Percentiles rank a stretch among this genome's conserved stretches.
Conservation (phyloP, 2,888 invertebrate species). For the Microplitis deprimator region DNA sequence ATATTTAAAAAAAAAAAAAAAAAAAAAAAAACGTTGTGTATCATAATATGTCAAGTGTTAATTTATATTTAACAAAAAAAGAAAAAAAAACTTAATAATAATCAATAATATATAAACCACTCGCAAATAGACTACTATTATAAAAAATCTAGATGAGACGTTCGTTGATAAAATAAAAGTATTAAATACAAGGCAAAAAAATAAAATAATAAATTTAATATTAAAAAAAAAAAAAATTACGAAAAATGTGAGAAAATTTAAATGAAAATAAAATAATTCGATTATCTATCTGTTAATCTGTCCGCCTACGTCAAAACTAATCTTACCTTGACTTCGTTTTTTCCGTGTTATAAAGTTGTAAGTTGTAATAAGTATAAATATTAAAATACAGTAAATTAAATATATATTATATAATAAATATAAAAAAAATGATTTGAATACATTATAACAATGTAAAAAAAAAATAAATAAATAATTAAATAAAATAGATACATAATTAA, state of each 20-base stretch:
- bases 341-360: conserved; percentile 68
- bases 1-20: not conserved
- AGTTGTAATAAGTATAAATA: conserved; percentile 44
- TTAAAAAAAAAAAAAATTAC: conserved; percentile 46
- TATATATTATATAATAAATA: conserved; percentile 32
- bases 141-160: conserved; percentile 47
- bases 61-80: not conserved
- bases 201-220: conserved; percentile 46
- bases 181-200: conserved; percentile 18
- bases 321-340: conserved; percentile 60
- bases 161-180: conserved; percentile 44
- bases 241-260: conserved; percentile 13
- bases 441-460: conserved; percentile 38
- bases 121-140: conserved; percentile 1
- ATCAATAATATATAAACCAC: not conserved
- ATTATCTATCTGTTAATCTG: conserved; percentile 62
- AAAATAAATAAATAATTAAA: conserved; percentile 13
- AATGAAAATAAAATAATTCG: conserved; percentile 55
- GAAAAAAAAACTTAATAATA: not conserved
- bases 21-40: not conserved
- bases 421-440: conserved; percentile 39
- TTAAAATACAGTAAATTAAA: conserved; percentile 41
- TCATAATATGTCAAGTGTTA: not conserved
- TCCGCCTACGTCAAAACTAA: conserved; percentile 58
- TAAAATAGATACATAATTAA: conserved; percentile 58